Evolutionary conservation across 1,140 invertebrate genomes (phyloP), one percentile per base, ranked within the genome.

Genomic region (Drosophila rhopaloa): DNA sequence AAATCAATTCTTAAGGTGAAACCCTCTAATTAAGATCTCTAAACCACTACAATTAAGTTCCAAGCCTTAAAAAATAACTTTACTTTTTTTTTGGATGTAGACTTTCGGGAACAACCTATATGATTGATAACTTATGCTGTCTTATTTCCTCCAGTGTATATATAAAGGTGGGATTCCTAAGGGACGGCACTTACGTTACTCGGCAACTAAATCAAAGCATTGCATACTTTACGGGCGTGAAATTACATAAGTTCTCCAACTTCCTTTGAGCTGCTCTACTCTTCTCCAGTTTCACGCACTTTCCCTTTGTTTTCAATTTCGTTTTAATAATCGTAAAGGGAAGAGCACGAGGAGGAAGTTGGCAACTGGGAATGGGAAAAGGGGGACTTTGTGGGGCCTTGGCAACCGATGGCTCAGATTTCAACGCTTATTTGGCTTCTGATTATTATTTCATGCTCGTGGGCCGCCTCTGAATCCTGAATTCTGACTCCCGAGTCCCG

Each of bases 391-490:
- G 56, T 54, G 48, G 44, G 57, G 19, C 67, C 74, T 43, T 62
- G 77, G 77, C 61, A 74, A 67, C 72, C 70, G 66, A 29, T 54
- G 80, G 80, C 57, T 89, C 84, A 78, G 84, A 89, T 89, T 89
- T 89, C 84, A 81, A 79, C 77, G 77, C 81, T 89, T 89, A 78
- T 89, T 89, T 89, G 80, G 80, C 76, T 83, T 84, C 83, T 89
- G 84, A 89, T 89, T 89, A 89, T 89, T 90, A 89, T 89, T 89
- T 89, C 76, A 89, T 89, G 85, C 78, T 65, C 63, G 41, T 47
- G 66, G 62, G 48, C 53, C 14, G 16, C 29, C 19, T 32, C 14
- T 53, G 53, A 50, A 27, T 62, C 63, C 62, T 40, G 55, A 40
- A 38, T 38, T n/a, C 61, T 8, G 41, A 41, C 8, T 41, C n/a